Conservation (phyloP, 2,113 vertebrate genomes). For the Rattus rattus region DNA sequence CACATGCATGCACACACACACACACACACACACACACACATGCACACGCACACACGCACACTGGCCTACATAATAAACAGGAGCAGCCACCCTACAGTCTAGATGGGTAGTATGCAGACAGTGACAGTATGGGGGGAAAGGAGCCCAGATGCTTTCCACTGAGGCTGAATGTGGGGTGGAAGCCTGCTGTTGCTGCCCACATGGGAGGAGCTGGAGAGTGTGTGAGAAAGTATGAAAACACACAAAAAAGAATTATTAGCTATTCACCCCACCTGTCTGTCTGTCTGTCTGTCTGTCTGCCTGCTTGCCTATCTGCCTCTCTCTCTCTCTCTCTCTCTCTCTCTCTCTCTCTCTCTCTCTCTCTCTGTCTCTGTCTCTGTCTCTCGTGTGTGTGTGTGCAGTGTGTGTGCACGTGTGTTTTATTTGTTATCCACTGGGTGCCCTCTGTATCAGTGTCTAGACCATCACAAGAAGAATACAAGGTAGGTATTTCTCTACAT, state of each 20-base stretch:
- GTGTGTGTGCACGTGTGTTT: background rate
- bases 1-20: background rate
- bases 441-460: background rate
- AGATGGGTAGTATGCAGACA: background rate
- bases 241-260: fast-evolving
- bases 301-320: too few species aligned
- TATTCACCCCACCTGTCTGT: background rate
- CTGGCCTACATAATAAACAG: background rate
- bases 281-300: background rate
- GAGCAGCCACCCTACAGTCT: background rate
- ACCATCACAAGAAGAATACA: background rate
- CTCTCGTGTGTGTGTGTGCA: background rate
- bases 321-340: too few species aligned
- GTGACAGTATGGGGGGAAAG: background rate
- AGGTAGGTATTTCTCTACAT: background rate
- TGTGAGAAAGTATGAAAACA: background rate
- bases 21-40: too few species aligned
- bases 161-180: fast-evolving
- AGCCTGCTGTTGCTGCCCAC: background rate
- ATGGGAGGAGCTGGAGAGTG: background rate
- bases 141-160: fast-evolving
- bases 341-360: too few species aligned
- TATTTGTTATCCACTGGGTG: fast-evolving
- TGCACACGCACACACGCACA: background rate
- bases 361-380: background rate